Evolutionary conservation across 2,113 vertebrate genomes (phyloP), one percentile per base, ranked within the genome.

Genomic region (Hipposideros armiger): DNA sequence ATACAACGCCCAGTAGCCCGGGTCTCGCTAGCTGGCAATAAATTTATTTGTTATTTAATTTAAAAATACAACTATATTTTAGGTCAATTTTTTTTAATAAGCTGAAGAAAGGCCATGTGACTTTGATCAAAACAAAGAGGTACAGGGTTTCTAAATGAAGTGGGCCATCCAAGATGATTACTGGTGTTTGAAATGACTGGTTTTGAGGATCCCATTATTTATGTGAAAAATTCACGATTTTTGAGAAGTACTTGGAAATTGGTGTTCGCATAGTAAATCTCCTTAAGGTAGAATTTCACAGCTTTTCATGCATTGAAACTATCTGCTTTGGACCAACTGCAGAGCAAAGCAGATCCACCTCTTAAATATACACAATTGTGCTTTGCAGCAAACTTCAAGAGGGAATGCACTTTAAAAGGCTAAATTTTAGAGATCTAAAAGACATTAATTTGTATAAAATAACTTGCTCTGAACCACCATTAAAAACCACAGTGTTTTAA

Each of bases 11-110:
- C 13, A 40, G 7, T 60, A 45, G 82, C 89, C 13, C 47, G 13
- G 88, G 20, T 94, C 89, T 97, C 97, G 82, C 94, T 95, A 56
- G 89, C 85, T 95, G 92, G 74, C 92, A 86, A 30, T 77, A 60
- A 98, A 98, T 40, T 95, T 98, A 98, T 98, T 98, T 98, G 97
- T 97, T 98, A 96, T 98, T 98, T 97, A 97, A 50, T 50, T 50
- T 50, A 98, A 98, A 98, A 98, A 92, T 58, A 95, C 90, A 97
- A 96, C 73, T 98, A 62, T 98, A 87, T 97, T 97, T 98, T 98
- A 95, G 96, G 95, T 97, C 93, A 11, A 16, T 89, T 97, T 98
- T 47, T 98, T 97, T 82, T 58, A 90, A 97, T 95, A 80, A 97
- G 64, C 50, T 97, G 97, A 97, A 97, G 95, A 97, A 94, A 96